phyloP scores from a whole-genome alignment of 2,888 invertebrate species.

The Uropetala carovei region DNA sequence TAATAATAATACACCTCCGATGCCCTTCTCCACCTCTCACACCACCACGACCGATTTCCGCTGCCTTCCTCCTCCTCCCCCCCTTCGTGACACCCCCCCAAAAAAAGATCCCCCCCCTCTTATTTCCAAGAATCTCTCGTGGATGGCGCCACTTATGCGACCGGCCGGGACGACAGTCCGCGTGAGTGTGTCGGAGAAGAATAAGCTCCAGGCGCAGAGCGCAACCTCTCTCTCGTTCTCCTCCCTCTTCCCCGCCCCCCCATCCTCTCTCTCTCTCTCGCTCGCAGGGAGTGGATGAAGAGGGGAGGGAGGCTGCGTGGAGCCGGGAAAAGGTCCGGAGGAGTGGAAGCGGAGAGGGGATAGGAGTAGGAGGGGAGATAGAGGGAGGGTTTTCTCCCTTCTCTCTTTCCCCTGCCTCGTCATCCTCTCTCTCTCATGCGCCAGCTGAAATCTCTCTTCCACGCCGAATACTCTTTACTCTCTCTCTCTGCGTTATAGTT shows the following conservation, averaged over 20 bases:
- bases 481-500: not conserved
- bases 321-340: slow-evolving; percentile 55
- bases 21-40: not conserved
- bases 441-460: slow-evolving; percentile 44
- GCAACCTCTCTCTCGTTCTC: slow-evolving; percentile 7
- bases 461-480: slow-evolving; percentile 26
- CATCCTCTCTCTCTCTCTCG: not conserved
- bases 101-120: not conserved
- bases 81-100: not conserved
- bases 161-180: slow-evolving; percentile 56
- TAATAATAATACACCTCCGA: too few relatives aligned
- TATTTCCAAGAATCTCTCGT: slow-evolving; percentile 27
- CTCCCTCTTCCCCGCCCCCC: not conserved
- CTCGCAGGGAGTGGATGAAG: not conserved
- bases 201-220: slow-evolving; percentile 47
- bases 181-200: slow-evolving; percentile 55
- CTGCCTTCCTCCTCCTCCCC: not conserved
- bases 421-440: not conserved
- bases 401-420: not conserved
- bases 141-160: slow-evolving; percentile 26
- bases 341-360: slow-evolving; percentile 1
- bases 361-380: not conserved
- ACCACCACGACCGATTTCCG: not conserved
- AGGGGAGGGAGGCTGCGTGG: slow-evolving; percentile 59
- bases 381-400: slow-evolving; percentile 12